Evolutionary conservation across 2,113 vertebrate species (phyloP).

Genomic region (Hucho hucho): DNA sequence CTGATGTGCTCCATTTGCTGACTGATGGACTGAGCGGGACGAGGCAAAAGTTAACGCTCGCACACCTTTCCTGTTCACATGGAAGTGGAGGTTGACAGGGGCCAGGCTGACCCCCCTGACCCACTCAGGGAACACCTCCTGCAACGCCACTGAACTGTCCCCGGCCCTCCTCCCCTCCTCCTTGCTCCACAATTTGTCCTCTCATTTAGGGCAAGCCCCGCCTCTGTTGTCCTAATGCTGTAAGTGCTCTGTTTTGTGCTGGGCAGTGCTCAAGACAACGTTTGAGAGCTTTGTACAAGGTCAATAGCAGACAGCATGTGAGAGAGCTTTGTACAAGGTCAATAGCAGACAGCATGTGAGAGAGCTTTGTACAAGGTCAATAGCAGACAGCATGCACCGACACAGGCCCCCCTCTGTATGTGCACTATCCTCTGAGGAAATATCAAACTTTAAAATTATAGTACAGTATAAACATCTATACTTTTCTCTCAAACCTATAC

Average conservation of each 20-base stretch:
- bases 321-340: conserved; percentile 35
- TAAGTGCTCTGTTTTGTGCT: conserved; percentile 52
- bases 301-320: conserved; percentile 21
- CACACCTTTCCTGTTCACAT: conserved; percentile 94
- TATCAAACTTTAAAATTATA: background rate
- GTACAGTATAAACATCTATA: background rate
- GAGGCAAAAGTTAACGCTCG: conserved; percentile 89
- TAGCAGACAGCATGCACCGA: conserved; percentile 1
- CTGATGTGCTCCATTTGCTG: conserved; percentile 93
- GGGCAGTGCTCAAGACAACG: conserved; percentile 40
- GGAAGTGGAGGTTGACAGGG: conserved; percentile 59
- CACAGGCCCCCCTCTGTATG: background rate
- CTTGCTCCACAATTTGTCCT: conserved; percentile 63
- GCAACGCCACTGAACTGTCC: conserved; percentile 44
- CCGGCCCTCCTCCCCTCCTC: conserved; percentile 14
- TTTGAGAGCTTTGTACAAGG: conserved; percentile 47
- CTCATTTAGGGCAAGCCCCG: conserved; percentile 55
- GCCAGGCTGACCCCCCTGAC: conserved; percentile 56
- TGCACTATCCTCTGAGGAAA: background rate
- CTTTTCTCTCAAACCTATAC: background rate
- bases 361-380: conserved; percentile 48
- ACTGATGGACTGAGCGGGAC: conserved; percentile 87
- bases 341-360: conserved; percentile 20
- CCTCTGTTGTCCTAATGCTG: conserved; percentile 59
- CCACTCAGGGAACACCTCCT: conserved; percentile 51